These are phyloP conservation scores for Diloba caeruleocephala DNA, from an alignment of 2,888 invertebrate genomes.

Conservation along the genomic window DNA sequence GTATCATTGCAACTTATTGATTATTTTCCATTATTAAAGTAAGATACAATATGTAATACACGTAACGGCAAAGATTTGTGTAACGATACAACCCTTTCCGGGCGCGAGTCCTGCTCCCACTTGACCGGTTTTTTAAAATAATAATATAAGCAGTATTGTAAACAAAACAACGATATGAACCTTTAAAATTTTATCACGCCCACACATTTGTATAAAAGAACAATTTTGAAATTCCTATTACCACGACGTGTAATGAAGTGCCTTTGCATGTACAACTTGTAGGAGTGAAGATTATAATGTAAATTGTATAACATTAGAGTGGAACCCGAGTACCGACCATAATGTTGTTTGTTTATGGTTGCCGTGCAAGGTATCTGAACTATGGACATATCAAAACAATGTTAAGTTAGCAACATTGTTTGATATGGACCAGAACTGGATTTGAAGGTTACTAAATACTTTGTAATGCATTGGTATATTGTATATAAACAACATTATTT, in stretches of 20 bases:
- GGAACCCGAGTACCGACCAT: constrained; percentile 35
- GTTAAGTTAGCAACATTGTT: constrained; percentile 48
- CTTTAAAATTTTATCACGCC: constrained; percentile 31
- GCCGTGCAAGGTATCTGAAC: constrained; percentile 32
- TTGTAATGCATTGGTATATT: constrained; percentile 16
- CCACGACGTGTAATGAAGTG: constrained; percentile 6
- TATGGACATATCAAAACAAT: constrained; percentile 38
- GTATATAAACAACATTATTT: too few species aligned
- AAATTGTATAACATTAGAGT: constrained; percentile 35
- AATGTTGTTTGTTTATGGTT: constrained; percentile 32
- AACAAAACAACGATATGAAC: neutral
- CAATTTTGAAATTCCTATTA: constrained; percentile 26
- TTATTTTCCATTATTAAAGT: too few species aligned
- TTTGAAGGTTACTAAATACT: constrained; percentile 39
- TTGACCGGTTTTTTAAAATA: neutral
- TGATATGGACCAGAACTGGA: constrained; percentile 36
- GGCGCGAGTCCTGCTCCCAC: too few species aligned
- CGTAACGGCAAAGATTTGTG: too few species aligned
- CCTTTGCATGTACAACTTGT: constrained; percentile 16
- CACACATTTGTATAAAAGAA: constrained; percentile 27
- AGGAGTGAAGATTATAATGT: constrained; percentile 36
- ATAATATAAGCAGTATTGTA: neutral
- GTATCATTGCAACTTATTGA: too few species aligned
- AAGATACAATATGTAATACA: too few species aligned
- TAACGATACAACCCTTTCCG: too few species aligned